Conservation (phyloP, 2,113 vertebrate genomes). For the Misgurnus mizolepis region DNA sequence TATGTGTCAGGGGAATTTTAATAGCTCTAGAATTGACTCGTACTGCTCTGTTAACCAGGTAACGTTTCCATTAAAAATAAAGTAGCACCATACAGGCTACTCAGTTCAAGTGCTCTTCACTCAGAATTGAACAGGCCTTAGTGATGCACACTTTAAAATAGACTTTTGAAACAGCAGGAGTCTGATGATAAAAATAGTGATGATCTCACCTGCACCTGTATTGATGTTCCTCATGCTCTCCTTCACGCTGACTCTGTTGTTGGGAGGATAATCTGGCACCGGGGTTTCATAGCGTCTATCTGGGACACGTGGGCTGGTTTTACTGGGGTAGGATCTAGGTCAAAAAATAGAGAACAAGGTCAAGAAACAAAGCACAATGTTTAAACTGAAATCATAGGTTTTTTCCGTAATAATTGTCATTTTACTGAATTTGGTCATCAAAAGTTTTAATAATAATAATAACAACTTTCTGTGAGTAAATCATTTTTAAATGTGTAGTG, state of each 20-base stretch:
- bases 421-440: too few species aligned
- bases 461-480: neutral
- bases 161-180: too few species aligned
- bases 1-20: too few species aligned
- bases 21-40: too few species aligned
- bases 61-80: too few species aligned
- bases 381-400: neutral
- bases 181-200: too few species aligned
- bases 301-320: conserved; percentile 66
- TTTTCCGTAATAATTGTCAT: too few species aligned
- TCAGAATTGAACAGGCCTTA: too few species aligned
- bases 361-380: conserved; percentile 23
- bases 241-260: conserved; percentile 76
- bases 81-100: too few species aligned
- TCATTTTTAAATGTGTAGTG: neutral
- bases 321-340: conserved; percentile 80
- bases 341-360: conserved; percentile 10
- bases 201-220: conserved; percentile 75
- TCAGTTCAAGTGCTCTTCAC: too few species aligned
- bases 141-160: too few species aligned
- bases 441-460: neutral
- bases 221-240: conserved; percentile 80
- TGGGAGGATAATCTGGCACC: conserved; percentile 76
- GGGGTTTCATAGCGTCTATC: conserved; percentile 78
- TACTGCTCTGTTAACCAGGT: too few species aligned